A percentile compares a stretch with the other conserved stretches of the same genome.
Conservation (phyloP, 2,113 vertebrate genomes). For the Bettongia penicillata region DNA sequence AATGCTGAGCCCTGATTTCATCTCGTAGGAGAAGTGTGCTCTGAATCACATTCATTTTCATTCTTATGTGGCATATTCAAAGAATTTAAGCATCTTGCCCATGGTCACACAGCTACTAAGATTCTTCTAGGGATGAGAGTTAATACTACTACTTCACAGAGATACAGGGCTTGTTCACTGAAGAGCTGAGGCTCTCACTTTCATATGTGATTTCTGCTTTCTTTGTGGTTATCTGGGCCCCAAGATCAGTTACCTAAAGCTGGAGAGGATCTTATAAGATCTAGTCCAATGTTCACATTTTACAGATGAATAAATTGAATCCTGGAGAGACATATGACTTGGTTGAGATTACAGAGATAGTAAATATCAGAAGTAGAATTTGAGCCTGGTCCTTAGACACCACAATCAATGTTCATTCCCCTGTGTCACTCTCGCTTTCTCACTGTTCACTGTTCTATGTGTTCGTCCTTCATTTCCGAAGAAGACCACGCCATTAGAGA, state of each 20-base stretch:
- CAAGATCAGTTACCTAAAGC: background rate
- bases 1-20: background rate
- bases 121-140: background rate
- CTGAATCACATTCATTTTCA: background rate
- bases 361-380: background rate
- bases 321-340: background rate
- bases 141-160: background rate
- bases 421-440: background rate
- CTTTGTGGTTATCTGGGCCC: background rate
- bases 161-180: background rate
- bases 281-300: background rate
- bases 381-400: background rate
- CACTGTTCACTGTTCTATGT: background rate
- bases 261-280: background rate
- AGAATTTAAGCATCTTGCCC: background rate
- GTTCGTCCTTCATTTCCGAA: no score
- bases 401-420: background rate
- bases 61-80: background rate
- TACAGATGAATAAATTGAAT: background rate
- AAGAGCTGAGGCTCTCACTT: background rate
- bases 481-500: no score
- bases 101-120: background rate
- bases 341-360: background rate
- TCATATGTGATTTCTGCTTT: background rate
- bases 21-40: background rate